Percentiles rank a stretch among this genome's conserved stretches.
These are phyloP conservation scores for Noctua janthe DNA, from an alignment of 2,888 invertebrate species.

Conservation along the genomic window DNA sequence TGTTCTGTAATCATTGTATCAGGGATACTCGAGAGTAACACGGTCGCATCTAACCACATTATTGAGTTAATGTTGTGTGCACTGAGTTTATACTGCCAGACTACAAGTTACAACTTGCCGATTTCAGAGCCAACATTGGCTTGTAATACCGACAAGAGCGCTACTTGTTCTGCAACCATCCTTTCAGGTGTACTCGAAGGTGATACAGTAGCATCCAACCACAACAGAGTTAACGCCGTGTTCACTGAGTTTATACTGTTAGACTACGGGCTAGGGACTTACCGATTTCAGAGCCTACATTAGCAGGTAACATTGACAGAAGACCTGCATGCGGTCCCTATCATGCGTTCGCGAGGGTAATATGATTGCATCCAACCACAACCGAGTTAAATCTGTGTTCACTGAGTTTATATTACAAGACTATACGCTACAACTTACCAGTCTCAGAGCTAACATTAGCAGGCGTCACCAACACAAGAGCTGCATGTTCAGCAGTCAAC, in stretches of 20 bases:
- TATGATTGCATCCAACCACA: slow-evolving; percentile 93
- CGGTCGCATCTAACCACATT: slow-evolving; percentile 92
- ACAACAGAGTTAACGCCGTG: slow-evolving; percentile 77
- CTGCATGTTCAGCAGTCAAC: slow-evolving; percentile 93
- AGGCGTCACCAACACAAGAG: slow-evolving; percentile 95
- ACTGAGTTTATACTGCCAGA: slow-evolving; percentile 79
- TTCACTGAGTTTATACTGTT: slow-evolving; percentile 1
- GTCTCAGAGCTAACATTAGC: slow-evolving; percentile 97
- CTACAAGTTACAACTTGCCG: too few species aligned
- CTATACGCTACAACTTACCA: slow-evolving; percentile 87
- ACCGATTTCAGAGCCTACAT: too few species aligned
- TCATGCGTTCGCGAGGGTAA: slow-evolving; percentile 92
- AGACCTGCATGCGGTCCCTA: slow-evolving; percentile 73
- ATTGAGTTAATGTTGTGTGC: slow-evolving; percentile 93
- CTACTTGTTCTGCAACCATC: slow-evolving; percentile 85
- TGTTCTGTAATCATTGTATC: slow-evolving; percentile 91
- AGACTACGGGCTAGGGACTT: too few species aligned
- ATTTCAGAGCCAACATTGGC: too few species aligned
- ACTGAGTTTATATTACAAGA: not conserved
- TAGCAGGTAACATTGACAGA: too few species aligned
- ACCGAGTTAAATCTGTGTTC: not conserved
- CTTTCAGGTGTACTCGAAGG: slow-evolving; percentile 91
- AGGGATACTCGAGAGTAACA: slow-evolving; percentile 76
- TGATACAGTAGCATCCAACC: slow-evolving; percentile 77
- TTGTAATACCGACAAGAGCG: too few species aligned